phyloP scores from a whole-genome alignment of 1,140 invertebrate species.

The Bradysia coprophila region DNA sequence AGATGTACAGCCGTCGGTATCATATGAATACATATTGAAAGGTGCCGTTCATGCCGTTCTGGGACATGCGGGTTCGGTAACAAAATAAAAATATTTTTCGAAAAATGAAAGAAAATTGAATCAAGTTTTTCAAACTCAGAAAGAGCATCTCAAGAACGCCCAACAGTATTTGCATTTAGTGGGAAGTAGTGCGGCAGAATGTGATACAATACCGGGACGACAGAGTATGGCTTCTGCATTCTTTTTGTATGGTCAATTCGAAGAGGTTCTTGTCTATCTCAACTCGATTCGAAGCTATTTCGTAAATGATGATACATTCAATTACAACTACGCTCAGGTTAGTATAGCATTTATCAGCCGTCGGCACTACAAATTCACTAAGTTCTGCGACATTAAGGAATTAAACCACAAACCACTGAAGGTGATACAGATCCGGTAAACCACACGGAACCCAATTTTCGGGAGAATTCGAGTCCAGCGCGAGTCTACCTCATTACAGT shows the following conservation, averaged over 20 bases:
- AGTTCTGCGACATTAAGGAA: neutral
- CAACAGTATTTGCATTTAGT: constrained; percentile 95
- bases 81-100: neutral
- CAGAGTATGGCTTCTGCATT: constrained; percentile 96
- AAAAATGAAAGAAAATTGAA: neutral
- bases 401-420: neutral
- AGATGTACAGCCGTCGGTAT: constrained; percentile 79
- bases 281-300: constrained; percentile 95
- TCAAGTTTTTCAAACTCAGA: constrained; percentile 27
- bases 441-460: too few species aligned
- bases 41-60: constrained; percentile 88
- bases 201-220: constrained; percentile 82
- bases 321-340: constrained; percentile 90
- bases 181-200: constrained; percentile 88
- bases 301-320: constrained; percentile 90
- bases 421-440: too few species aligned
- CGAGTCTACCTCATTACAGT: too few species aligned
- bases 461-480: too few species aligned
- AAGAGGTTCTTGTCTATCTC: constrained; percentile 89
- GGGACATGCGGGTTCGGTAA: constrained; percentile 74
- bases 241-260: constrained; percentile 86
- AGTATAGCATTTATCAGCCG: neutral
- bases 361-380: neutral
- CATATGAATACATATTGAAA: constrained; percentile 93
- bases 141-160: constrained; percentile 83